Conservation (phyloP, 2,797 vertebrate species). For the Molossus alvarezi region DNA sequence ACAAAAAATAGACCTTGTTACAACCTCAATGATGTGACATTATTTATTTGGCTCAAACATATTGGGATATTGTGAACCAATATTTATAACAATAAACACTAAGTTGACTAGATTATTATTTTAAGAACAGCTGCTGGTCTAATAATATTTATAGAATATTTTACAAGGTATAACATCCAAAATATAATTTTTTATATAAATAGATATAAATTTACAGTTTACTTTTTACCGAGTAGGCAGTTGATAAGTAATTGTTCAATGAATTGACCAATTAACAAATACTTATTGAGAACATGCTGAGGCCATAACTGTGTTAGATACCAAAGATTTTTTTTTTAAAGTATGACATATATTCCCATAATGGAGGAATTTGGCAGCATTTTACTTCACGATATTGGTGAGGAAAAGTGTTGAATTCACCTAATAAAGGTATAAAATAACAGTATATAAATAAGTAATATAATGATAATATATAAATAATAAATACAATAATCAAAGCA, state of each 20-base stretch:
- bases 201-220: neutral
- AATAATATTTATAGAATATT: neutral
- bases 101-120: neutral
- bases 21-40: neutral
- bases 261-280: constrained; percentile 2
- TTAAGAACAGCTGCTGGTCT: neutral
- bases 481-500: neutral
- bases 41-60: constrained; percentile 1
- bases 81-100: constrained; percentile 38
- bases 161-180: neutral
- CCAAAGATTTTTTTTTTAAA: neutral
- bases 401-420: neutral
- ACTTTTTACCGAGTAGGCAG: constrained; percentile 1
- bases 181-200: constrained; percentile 24
- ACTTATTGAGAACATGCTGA: neutral
- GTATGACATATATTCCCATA: neutral
- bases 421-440: neutral
- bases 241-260: neutral
- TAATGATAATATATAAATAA: neutral
- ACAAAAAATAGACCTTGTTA: neutral
- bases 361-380: neutral
- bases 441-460: neutral
- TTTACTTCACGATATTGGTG: neutral
- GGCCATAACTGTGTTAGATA: neutral
- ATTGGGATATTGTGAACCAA: neutral